phyloP scores from a whole-genome alignment of 2,113 vertebrate species.

The Entelurus aequoreus region DNA sequence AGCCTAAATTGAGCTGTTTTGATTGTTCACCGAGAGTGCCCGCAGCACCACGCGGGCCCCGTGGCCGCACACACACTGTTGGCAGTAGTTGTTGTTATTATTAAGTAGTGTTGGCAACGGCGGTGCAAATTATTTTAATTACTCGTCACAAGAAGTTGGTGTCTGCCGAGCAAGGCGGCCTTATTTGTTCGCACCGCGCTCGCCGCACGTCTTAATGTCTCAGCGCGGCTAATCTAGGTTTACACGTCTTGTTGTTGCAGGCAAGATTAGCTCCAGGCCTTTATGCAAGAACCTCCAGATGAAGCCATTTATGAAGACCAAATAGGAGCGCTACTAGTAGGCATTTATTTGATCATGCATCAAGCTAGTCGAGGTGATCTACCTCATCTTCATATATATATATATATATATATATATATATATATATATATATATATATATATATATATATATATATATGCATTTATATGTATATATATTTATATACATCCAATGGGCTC shows the following conservation, averaged over 20 bases:
- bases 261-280: constrained; percentile 31
- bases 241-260: constrained; percentile 34
- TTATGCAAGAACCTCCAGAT: constrained; percentile 14
- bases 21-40: constrained; percentile 66
- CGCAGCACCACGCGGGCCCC: constrained; percentile 56
- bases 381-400: too few relatives aligned
- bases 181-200: constrained; percentile 56
- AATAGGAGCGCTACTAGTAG: neutral
- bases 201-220: constrained; percentile 37
- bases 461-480: too few relatives aligned
- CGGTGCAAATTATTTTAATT: constrained; percentile 73
- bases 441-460: too few relatives aligned
- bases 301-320: constrained; percentile 4
- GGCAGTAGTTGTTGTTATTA: constrained; percentile 44
- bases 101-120: constrained; percentile 66
- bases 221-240: constrained; percentile 42
- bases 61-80: constrained; percentile 29
- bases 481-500: too few relatives aligned
- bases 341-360: neutral
- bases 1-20: constrained; percentile 71
- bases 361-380: too few relatives aligned
- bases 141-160: constrained; percentile 65
- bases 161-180: constrained; percentile 50
- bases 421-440: too few relatives aligned
- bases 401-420: too few relatives aligned